These are phyloP conservation scores for Drosophila sp. DNA, from an alignment of 1,140 invertebrate species.

Conservation along the genomic window DNA sequence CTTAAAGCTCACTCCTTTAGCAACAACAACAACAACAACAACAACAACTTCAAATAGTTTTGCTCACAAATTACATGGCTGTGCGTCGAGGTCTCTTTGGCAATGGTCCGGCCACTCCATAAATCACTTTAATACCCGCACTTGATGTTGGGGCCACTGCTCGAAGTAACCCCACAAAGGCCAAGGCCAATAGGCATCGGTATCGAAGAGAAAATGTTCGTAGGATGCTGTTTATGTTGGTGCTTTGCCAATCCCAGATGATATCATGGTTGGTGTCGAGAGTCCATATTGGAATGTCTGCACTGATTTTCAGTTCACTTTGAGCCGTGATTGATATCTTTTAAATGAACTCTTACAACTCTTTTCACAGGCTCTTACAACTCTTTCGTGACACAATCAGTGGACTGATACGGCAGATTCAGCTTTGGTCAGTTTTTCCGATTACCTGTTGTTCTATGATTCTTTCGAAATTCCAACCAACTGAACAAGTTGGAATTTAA, in stretches of 20 bases:
- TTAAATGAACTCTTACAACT: slow-evolving; percentile 13
- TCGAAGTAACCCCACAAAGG: slow-evolving; percentile 1
- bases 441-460: not conserved
- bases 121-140: slow-evolving; percentile 57
- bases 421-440: no score
- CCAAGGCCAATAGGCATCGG: slow-evolving; percentile 8
- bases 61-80: slow-evolving; percentile 24
- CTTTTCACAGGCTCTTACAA: slow-evolving; percentile 1
- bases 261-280: not conserved
- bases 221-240: slow-evolving; percentile 6
- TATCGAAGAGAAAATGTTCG: not conserved
- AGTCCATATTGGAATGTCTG: slow-evolving; percentile 23
- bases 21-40: slow-evolving; percentile 7
- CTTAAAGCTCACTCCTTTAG: slow-evolving; percentile 55
- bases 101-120: slow-evolving; percentile 52
- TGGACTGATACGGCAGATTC: no score
- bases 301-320: slow-evolving; percentile 22
- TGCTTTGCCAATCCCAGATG: slow-evolving; percentile 7
- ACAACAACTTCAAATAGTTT: slow-evolving; percentile 31
- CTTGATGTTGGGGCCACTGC: not conserved
- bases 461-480: no score
- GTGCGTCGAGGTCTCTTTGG: slow-evolving; percentile 20
- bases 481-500: not conserved
- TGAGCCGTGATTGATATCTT: slow-evolving; percentile 23
- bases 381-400: not conserved